Evolutionary conservation across 2,888 invertebrate genomes (phyloP).

Genomic region (Eupithecia subfuscata): DNA sequence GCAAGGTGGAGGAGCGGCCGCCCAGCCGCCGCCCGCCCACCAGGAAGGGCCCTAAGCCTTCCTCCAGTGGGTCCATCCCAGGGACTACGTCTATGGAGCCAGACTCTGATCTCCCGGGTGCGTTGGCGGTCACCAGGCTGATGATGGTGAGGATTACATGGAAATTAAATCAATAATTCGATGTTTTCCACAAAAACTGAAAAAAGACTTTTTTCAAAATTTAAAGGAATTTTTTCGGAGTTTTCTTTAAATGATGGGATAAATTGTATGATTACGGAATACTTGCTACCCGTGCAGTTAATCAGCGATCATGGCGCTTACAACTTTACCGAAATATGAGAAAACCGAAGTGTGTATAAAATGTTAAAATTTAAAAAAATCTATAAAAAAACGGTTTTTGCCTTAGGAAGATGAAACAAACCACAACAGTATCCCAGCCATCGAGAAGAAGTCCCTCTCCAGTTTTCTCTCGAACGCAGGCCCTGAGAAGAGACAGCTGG

Average conservation of each 20-base stretch:
- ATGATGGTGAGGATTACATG: conserved; percentile 51
- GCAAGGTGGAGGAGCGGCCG: conserved; percentile 72
- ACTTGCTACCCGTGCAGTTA: neutral
- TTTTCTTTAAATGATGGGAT: too few species aligned
- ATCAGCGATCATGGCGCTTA: neutral
- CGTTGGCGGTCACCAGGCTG: conserved; percentile 67
- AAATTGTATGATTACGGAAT: neutral
- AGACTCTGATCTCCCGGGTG: conserved; percentile 62
- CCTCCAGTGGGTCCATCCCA: conserved; percentile 28
- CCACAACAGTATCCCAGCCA: conserved; percentile 47
- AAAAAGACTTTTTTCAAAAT: too few species aligned
- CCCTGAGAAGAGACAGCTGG: conserved; percentile 86
- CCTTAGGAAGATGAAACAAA: conserved; percentile 25
- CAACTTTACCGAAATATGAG: too few species aligned
- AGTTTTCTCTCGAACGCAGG: conserved; percentile 60
- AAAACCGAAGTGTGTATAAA: too few species aligned
- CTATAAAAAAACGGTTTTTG: neutral
- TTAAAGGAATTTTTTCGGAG: too few species aligned
- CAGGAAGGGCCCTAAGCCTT: conserved; percentile 52
- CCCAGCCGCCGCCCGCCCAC: conserved; percentile 63
- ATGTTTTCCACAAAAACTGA: neutral
- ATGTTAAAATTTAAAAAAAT: neutral
- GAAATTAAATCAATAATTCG: too few species aligned
- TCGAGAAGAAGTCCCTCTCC: conserved; percentile 66
- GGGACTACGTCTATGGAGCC: conserved; percentile 40